Evolutionary conservation across 2,888 invertebrate genomes (phyloP).

Genomic region (Trichopoda pennipes): DNA sequence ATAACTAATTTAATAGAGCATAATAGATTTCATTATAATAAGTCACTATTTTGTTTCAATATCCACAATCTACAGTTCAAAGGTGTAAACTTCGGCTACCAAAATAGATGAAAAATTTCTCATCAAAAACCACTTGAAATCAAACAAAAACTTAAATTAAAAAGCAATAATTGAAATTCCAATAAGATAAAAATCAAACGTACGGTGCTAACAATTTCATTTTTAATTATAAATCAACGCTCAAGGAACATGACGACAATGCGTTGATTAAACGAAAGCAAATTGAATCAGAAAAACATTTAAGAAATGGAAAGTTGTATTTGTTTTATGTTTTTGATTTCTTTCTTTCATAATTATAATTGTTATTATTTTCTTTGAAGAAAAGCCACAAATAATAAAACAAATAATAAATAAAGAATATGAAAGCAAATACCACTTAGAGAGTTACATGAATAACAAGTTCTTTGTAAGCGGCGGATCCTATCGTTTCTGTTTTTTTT

Average conservation of each 20-base stretch:
- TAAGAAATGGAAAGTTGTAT: constrained; percentile 55
- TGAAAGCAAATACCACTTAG: constrained; percentile 29
- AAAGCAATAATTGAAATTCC: constrained; percentile 30
- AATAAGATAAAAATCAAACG: constrained; percentile 47
- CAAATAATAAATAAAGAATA: constrained; percentile 45
- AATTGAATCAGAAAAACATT: constrained; percentile 36
- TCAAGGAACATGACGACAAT: constrained; percentile 32
- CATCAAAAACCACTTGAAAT: constrained; percentile 57
- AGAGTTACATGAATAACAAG: constrained; percentile 3
- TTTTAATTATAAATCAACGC: constrained; percentile 48
- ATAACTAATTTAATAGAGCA: too few species aligned
- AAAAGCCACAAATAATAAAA: constrained; percentile 44
- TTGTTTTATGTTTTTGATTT: constrained; percentile 27
- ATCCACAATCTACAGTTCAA: too few species aligned
- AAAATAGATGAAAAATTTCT: too few species aligned
- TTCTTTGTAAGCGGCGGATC: constrained; percentile 47
- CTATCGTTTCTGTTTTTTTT: constrained; percentile 8
- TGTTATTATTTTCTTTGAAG: constrained; percentile 6
- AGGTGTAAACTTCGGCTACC: too few species aligned
- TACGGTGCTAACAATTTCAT: constrained; percentile 41
- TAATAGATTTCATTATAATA: too few species aligned
- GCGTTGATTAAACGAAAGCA: constrained; percentile 21
- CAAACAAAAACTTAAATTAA: constrained; percentile 26
- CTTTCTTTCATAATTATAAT: constrained; percentile 7
- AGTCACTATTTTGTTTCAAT: too few species aligned